These are phyloP conservation scores for Porites lobata DNA, from an alignment of 92 coral and sea anemone genomes.

Conservation along the genomic window DNA sequence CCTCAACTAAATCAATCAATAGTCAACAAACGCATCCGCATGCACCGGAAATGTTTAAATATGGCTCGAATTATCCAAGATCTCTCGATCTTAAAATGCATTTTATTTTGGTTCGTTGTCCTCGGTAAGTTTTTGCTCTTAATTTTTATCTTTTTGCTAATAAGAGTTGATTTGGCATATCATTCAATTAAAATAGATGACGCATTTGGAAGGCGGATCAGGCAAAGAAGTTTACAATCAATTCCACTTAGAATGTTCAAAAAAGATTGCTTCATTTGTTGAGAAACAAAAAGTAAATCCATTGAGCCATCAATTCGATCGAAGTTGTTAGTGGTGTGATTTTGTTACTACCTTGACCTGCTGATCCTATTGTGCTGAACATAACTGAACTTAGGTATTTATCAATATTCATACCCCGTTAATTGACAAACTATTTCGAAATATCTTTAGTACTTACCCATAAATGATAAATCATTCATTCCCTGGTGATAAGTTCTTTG, in stretches of 20 bases:
- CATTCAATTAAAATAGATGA: constrained; percentile 39
- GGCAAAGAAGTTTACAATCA: neutral
- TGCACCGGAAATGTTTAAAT: constrained; percentile 1
- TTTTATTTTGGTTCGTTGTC: constrained; percentile 34
- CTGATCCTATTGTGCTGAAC: neutral
- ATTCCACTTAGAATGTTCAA: constrained; percentile 13
- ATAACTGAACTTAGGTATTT: neutral
- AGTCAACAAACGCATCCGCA: neutral
- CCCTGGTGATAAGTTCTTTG: neutral
- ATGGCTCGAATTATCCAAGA: constrained; percentile 3
- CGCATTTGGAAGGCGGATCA: constrained; percentile 29
- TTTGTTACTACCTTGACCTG: neutral
- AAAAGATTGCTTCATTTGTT: neutral
- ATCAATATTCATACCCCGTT: neutral
- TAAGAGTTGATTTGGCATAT: constrained; percentile 16
- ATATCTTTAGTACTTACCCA: constrained; percentile 15
- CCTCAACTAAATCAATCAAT: neutral
- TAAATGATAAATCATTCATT: constrained; percentile 21
- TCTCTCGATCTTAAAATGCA: constrained; percentile 1
- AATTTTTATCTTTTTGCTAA: constrained; percentile 25
- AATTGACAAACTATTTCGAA: neutral
- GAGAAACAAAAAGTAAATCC: neutral
- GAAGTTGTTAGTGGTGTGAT: neutral
- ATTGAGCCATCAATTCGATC: neutral
- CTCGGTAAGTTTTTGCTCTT: constrained; percentile 26